Conservation (phyloP, 2,113 vertebrate species). For the Serinus canaria region DNA sequence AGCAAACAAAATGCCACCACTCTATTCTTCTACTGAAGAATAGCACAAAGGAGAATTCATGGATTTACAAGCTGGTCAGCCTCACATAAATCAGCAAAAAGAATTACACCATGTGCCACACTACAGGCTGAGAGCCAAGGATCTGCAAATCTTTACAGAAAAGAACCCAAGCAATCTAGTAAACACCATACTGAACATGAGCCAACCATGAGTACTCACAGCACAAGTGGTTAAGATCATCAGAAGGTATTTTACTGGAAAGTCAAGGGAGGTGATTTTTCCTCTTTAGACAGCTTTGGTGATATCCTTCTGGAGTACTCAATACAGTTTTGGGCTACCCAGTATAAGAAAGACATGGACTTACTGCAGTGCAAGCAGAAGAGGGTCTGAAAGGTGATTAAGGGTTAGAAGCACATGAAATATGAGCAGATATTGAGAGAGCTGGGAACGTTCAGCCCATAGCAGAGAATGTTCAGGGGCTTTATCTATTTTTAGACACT, state of each 20-base stretch:
- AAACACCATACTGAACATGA: neutral
- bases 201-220: neutral
- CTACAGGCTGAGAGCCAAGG: neutral
- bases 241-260: neutral
- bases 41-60: neutral
- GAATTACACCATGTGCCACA: neutral
- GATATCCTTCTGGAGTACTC: neutral
- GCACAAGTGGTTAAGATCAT: neutral
- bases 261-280: neutral
- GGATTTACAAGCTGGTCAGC: neutral
- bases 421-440: neutral
- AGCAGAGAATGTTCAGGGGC: neutral
- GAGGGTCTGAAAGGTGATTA: neutral
- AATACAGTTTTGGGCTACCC: neutral
- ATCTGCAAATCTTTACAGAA: neutral
- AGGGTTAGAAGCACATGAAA: neutral
- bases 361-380: neutral
- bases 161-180: neutral
- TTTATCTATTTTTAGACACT: neutral
- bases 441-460: neutral
- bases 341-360: accelerated
- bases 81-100: neutral
- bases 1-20: neutral
- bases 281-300: neutral
- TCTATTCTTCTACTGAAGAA: neutral